phyloP scores from a whole-genome alignment of 2,797 vertebrate genomes.

The Parauchenoglanis punctatus region DNA sequence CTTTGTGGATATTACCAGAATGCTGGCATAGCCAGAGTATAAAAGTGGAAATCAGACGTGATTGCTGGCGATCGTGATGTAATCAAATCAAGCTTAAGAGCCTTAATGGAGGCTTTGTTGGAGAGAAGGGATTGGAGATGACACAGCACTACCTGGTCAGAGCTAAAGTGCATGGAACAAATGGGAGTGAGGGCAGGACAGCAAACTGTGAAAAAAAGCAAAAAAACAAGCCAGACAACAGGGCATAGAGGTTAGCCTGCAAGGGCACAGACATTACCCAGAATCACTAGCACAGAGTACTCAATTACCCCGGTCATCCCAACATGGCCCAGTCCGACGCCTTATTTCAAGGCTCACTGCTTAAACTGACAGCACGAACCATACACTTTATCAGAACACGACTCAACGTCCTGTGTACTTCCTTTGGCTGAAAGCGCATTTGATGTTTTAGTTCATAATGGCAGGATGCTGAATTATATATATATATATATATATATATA shows the following conservation, averaged over 20 bases:
- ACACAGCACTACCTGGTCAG: conserved; percentile 44
- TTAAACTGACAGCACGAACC: conserved; percentile 46
- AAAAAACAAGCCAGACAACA: conserved; percentile 31
- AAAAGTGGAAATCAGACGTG: conserved; percentile 25
- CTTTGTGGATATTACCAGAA: conserved; percentile 39
- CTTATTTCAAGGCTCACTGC: conserved; percentile 35
- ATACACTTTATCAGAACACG: background rate
- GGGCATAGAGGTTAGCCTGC: conserved; percentile 30
- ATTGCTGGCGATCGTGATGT: conserved; percentile 44
- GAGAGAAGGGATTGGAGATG: conserved; percentile 21
- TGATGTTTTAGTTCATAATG: background rate
- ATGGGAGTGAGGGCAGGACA: conserved; percentile 16
- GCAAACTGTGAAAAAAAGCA: conserved; percentile 43
- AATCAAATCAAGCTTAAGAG: conserved; percentile 56
- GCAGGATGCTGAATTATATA: background rate
- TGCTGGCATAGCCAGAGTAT: background rate
- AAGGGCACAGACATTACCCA: conserved; percentile 34
- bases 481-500: conserved; percentile 12
- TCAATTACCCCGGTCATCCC: conserved; percentile 1
- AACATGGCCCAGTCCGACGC: conserved; percentile 9
- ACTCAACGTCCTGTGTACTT: background rate
- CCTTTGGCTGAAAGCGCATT: background rate
- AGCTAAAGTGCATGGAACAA: conserved; percentile 19
- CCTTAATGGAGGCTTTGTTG: conserved; percentile 43
- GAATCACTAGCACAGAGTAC: conserved; percentile 20